A percentile compares a stretch with the other conserved stretches of the same genome.
Conservation (phyloP, 2,797 vertebrate genomes). For the Toxotes lorentzi region DNA sequence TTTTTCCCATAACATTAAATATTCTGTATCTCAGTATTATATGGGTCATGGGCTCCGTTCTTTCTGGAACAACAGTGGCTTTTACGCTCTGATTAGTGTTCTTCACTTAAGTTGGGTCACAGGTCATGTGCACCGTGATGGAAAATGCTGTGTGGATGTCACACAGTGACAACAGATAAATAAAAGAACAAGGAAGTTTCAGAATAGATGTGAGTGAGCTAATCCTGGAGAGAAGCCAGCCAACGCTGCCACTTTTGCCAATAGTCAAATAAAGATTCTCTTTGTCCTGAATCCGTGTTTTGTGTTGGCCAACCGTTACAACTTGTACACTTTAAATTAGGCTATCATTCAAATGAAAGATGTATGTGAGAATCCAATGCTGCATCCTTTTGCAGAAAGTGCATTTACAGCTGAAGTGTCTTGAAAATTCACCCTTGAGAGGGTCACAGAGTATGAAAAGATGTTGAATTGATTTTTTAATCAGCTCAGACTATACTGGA, state of each 20-base stretch:
- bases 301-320: not conserved
- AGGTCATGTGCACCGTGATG: slow-evolving; percentile 20
- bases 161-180: slow-evolving; percentile 1
- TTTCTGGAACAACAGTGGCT: not conserved
- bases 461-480: slow-evolving; percentile 9
- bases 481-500: not conserved
- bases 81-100: not conserved
- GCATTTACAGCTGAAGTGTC: not conserved
- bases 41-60: not conserved
- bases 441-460: not conserved
- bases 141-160: slow-evolving; percentile 4
- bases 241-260: not conserved
- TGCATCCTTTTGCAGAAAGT: not conserved
- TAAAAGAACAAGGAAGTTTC: slow-evolving; percentile 45
- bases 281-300: slow-evolving; percentile 48
- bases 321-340: not conserved
- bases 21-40: not conserved
- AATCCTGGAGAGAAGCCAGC: slow-evolving; percentile 47
- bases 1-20: not conserved
- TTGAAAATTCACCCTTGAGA: not conserved
- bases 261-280: slow-evolving; percentile 26
- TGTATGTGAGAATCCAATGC: not conserved
- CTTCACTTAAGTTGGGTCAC: not conserved
- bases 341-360: not conserved
- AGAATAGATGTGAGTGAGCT: slow-evolving; percentile 30